These are phyloP conservation scores for Charaxes varanes DNA, from an alignment of 1,140 invertebrate genomes.

Conservation along the genomic window DNA sequence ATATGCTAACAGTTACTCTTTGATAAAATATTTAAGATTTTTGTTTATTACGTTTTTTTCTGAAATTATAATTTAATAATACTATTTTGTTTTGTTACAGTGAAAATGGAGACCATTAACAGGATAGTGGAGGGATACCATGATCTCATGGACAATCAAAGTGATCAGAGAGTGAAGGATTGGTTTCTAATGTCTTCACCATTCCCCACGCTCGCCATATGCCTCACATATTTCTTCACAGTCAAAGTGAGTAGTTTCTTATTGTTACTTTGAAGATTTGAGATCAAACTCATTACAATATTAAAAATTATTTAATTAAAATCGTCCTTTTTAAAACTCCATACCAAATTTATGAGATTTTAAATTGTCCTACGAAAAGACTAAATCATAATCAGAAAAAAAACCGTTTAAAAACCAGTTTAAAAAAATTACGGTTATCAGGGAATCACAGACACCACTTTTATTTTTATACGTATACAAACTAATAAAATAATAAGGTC, in stretches of 20 bases:
- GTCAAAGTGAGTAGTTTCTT: slow-evolving; percentile 84
- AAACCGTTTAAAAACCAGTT: no score
- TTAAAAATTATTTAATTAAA: no score
- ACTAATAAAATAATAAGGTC: no score
- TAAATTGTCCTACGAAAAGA: no score
- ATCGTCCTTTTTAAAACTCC: no score
- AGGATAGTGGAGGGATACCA: slow-evolving; percentile 62
- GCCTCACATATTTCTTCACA: slow-evolving; percentile 84
- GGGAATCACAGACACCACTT: no score
- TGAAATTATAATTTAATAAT: slow-evolving; percentile 5
- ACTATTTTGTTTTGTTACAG: slow-evolving; percentile 47
- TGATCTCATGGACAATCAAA: slow-evolving; percentile 83
- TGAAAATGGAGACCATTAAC: slow-evolving; percentile 55
- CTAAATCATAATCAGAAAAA: no score
- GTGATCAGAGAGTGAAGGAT: slow-evolving; percentile 86
- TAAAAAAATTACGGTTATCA: no score
- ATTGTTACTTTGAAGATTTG: no score
- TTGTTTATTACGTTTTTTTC: neutral
- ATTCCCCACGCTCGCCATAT: slow-evolving; percentile 85
- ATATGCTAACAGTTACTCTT: neutral
- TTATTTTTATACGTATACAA: no score
- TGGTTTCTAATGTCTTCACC: slow-evolving; percentile 91
- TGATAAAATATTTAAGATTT: neutral
- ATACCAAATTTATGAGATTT: no score
- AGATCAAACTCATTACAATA: no score